Conservation (phyloP, 1,140 invertebrate species). For the Eupeodes corollae region DNA sequence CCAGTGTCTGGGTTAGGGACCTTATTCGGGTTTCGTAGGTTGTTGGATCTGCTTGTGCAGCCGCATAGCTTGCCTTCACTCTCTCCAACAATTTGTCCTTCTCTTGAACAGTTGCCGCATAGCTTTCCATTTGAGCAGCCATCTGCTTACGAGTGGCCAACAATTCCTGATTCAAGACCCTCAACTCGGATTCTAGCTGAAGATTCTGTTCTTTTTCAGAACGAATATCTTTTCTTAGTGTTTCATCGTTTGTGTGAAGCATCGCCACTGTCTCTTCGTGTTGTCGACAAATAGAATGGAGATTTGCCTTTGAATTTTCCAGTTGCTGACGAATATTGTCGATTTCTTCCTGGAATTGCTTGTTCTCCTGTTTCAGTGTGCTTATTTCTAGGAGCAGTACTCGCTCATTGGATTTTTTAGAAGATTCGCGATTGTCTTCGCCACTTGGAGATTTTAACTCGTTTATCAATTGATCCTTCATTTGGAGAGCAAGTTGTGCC, state of each 20-base stretch:
- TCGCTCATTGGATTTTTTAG: conserved; percentile 15
- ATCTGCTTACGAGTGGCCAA: conserved; percentile 29
- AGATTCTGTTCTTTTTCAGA: conserved; percentile 15
- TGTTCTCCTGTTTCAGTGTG: conserved; percentile 20
- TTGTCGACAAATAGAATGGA: conserved; percentile 12
- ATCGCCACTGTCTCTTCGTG: conserved; percentile 12
- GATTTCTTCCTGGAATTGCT: conserved; percentile 18
- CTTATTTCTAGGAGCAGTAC: conserved; percentile 26
- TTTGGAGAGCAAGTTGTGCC: conserved; percentile 62
- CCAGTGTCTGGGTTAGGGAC: conserved; percentile 63
- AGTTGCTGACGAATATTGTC: conserved; percentile 16
- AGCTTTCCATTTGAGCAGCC: conserved; percentile 27
- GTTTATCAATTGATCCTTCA: conserved; percentile 63
- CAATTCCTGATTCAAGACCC: conserved; percentile 28
- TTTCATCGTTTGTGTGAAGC: conserved; percentile 15
- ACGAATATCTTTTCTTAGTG: conserved; percentile 18
- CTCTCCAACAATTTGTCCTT: conserved; percentile 23
- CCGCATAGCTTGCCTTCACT: conserved; percentile 4
- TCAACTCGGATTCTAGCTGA: conserved; percentile 21
- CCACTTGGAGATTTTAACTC: conserved; percentile 41
- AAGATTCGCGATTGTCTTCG: background rate
- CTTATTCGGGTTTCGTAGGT: conserved; percentile 59
- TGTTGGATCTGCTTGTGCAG: conserved; percentile 20
- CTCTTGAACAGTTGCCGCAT: conserved; percentile 29
- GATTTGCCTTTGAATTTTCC: conserved; percentile 11